phyloP scores from a whole-genome alignment of 2,797 vertebrate species.

The Enteromius trimaculatus region DNA sequence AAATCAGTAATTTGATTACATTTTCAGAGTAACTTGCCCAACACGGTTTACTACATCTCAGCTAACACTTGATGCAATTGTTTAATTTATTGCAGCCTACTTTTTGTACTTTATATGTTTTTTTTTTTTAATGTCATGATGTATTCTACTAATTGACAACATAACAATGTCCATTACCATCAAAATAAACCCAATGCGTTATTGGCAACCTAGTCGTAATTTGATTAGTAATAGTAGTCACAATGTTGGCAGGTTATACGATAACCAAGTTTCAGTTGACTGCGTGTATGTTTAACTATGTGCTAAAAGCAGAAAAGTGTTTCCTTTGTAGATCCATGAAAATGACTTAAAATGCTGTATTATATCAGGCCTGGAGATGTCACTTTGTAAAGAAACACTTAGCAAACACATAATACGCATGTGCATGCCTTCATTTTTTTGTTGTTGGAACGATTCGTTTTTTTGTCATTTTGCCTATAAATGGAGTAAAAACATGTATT shows the following conservation, averaged over 20 bases:
- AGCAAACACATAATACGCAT: not conserved
- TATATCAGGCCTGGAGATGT: not conserved
- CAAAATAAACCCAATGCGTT: not conserved
- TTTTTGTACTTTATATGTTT: not conserved
- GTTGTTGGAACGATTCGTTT: not conserved
- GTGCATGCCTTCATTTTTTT: not conserved
- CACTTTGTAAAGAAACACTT: not conserved
- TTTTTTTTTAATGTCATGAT: too few species aligned
- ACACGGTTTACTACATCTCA: not conserved
- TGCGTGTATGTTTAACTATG: not conserved
- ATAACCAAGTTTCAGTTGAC: not conserved
- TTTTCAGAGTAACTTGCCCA: too few species aligned
- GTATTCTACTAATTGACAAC: too few species aligned
- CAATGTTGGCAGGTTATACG: not conserved
- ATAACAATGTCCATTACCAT: not conserved
- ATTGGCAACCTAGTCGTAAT: too few species aligned
- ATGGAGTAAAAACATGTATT: not conserved
- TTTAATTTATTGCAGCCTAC: not conserved
- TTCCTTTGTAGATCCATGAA: not conserved
- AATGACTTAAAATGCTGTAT: not conserved
- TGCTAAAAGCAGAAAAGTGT: not conserved
- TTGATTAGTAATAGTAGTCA: not conserved
- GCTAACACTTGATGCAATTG: not conserved
- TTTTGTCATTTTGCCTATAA: not conserved
- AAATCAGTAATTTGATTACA: too few species aligned